Evolutionary conservation across 2,888 invertebrate species (phyloP).

Genomic region (Brachyopa scutellaris): DNA sequence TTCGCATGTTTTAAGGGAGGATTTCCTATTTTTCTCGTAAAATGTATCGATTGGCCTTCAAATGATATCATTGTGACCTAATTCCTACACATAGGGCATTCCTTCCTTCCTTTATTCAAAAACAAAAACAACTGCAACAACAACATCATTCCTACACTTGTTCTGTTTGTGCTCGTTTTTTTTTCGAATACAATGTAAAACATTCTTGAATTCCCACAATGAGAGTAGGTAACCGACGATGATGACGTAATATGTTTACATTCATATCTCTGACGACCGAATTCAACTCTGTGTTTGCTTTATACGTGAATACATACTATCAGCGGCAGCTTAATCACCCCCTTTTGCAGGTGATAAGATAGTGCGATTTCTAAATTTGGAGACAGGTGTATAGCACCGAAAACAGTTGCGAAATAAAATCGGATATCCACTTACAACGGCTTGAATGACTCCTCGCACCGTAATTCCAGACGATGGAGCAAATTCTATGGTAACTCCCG

Average conservation of each 20-base stretch:
- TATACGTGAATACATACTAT: constrained; percentile 37
- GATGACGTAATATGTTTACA: constrained; percentile 67
- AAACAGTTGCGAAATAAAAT: constrained; percentile 29
- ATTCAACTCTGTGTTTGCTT: constrained; percentile 49
- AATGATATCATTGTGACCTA: no score
- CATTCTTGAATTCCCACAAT: constrained; percentile 16
- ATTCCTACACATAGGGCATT: no score
- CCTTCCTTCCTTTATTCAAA: constrained; percentile 56
- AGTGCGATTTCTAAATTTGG: constrained; percentile 26
- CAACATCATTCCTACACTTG: constrained; percentile 12
- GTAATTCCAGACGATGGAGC: constrained; percentile 96
- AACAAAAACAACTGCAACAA: constrained; percentile 18
- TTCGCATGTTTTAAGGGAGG: constrained; percentile 30
- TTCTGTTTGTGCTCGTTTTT: constrained; percentile 1
- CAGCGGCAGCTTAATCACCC: constrained; percentile 50
- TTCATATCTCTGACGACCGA: constrained; percentile 40
- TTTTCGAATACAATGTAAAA: constrained; percentile 20
- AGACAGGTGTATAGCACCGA: constrained; percentile 49
- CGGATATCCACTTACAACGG: constrained; percentile 88
- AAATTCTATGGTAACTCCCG: constrained; percentile 94
- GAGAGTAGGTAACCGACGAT: no score
- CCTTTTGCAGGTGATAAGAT: constrained; percentile 65
- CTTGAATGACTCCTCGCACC: constrained; percentile 93
- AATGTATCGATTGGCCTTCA: constrained; percentile 63
- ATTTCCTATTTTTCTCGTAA: constrained; percentile 11